These are phyloP conservation scores for Drosophila sp. DNA, from an alignment of 1,140 invertebrate genomes.

Conservation along the genomic window DNA sequence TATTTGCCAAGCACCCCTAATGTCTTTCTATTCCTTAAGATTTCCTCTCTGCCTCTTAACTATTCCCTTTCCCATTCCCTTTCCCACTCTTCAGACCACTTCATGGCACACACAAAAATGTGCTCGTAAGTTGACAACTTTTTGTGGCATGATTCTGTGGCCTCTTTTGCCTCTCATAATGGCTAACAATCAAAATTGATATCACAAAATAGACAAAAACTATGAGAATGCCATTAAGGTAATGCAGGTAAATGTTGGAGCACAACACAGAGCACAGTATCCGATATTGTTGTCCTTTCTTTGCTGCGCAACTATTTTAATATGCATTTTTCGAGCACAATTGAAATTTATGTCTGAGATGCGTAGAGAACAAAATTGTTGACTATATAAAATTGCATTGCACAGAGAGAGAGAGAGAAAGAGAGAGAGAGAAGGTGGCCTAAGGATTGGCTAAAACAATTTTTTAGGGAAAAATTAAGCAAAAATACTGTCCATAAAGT, in stretches of 20 bases:
- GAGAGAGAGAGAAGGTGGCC: neutral
- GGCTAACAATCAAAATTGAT: constrained; percentile 65
- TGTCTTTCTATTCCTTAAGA: constrained; percentile 7
- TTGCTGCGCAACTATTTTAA: constrained; percentile 42
- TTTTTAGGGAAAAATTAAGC: neutral
- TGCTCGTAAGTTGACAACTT: constrained; percentile 51
- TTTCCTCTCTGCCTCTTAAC: neutral
- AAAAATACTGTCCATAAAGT: no score
- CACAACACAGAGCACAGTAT: neutral
- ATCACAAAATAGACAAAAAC: constrained; percentile 23
- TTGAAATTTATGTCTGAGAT: constrained; percentile 34
- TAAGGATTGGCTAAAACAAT: neutral
- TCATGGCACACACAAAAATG: constrained; percentile 67
- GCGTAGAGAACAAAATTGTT: constrained; percentile 9
- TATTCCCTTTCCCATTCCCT: neutral
- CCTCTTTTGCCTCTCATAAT: constrained; percentile 7
- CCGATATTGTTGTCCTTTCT: no score
- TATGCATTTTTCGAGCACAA: constrained; percentile 48
- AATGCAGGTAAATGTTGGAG: constrained; percentile 39
- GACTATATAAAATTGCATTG: constrained; percentile 27
- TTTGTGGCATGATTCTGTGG: constrained; percentile 66
- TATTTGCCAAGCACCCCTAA: constrained; percentile 39
- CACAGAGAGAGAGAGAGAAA: neutral
- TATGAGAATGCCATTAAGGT: constrained; percentile 24
- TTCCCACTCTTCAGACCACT: neutral